These are phyloP conservation scores for Lepeophtheirus nordmannii DNA, from an alignment of 2,888 invertebrate genomes.

Conservation along the genomic window DNA sequence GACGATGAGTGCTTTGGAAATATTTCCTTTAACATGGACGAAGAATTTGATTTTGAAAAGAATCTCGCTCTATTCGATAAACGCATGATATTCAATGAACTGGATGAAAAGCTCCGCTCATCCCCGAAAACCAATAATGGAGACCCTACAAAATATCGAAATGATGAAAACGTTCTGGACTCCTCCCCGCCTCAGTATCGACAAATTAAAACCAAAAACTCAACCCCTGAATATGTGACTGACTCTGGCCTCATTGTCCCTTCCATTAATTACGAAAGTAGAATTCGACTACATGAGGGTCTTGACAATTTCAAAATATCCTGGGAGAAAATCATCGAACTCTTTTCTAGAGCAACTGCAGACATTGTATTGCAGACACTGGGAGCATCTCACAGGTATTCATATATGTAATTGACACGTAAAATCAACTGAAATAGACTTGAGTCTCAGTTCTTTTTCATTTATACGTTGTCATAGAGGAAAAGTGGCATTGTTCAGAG, in stretches of 20 bases:
- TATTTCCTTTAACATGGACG: constrained; percentile 43
- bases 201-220: constrained; percentile 51
- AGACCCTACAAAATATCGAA: constrained; percentile 45
- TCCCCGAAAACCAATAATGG: neutral
- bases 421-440: neutral
- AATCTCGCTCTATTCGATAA: constrained; percentile 82
- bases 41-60: constrained; percentile 86
- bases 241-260: constrained; percentile 68
- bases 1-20: constrained; percentile 63
- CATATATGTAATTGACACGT: neutral
- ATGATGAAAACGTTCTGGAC: constrained; percentile 67
- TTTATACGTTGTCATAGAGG: neutral
- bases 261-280: constrained; percentile 48
- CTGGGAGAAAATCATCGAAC: constrained; percentile 50
- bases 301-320: constrained; percentile 52
- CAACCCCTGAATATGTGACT: constrained; percentile 52
- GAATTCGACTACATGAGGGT: constrained; percentile 49
- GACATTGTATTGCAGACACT: constrained; percentile 66
- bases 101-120: no score
- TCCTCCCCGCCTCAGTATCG: constrained; percentile 47
- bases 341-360: constrained; percentile 63
- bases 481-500: no score
- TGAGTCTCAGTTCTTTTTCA: no score
- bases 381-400: constrained; percentile 51
- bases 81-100: constrained; percentile 32